Conservation (phyloP, 2,888 invertebrate species). For the Artemia sinica region DNA sequence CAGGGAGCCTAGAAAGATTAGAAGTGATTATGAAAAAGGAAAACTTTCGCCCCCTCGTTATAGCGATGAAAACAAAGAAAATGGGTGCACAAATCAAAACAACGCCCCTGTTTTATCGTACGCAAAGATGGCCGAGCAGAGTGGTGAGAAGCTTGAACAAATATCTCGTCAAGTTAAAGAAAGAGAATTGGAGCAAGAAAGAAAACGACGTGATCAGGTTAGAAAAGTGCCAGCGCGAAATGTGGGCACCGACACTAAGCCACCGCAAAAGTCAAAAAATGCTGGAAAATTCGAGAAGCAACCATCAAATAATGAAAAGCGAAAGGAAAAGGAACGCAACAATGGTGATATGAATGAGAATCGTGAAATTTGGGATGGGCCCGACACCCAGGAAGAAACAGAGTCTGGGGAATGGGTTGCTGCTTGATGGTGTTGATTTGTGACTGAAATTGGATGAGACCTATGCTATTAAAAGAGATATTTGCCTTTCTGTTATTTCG, state of each 20-base stretch:
- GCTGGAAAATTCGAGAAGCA: background rate
- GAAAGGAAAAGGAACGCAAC: constrained; percentile 10
- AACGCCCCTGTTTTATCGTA: constrained; percentile 21
- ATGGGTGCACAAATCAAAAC: constrained; percentile 6
- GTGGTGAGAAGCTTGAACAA: constrained; percentile 25
- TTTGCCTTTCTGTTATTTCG: no score
- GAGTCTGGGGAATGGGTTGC: background rate
- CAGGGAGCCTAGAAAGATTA: constrained; percentile 9
- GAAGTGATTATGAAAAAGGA: background rate
- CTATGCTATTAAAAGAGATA: no score
- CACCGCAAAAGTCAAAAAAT: background rate
- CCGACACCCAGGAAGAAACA: background rate
- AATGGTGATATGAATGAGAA: constrained; percentile 13
- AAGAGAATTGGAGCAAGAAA: constrained; percentile 19
- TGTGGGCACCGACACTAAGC: background rate
- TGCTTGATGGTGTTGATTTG: background rate
- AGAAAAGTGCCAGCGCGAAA: background rate
- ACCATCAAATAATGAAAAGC: constrained; percentile 1
- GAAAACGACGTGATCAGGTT: constrained; percentile 10
- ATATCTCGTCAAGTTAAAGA: constrained; percentile 24
- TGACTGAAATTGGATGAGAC: no score
- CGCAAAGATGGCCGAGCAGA: constrained; percentile 26
- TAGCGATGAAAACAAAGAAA: constrained; percentile 12
- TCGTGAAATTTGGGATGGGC: constrained; percentile 5
- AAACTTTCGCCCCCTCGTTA: background rate